Evolutionary conservation across 2,797 vertebrate genomes (phyloP), one percentile per base, ranked within the genome.

Genomic region (Eidolon dupreanum): DNA sequence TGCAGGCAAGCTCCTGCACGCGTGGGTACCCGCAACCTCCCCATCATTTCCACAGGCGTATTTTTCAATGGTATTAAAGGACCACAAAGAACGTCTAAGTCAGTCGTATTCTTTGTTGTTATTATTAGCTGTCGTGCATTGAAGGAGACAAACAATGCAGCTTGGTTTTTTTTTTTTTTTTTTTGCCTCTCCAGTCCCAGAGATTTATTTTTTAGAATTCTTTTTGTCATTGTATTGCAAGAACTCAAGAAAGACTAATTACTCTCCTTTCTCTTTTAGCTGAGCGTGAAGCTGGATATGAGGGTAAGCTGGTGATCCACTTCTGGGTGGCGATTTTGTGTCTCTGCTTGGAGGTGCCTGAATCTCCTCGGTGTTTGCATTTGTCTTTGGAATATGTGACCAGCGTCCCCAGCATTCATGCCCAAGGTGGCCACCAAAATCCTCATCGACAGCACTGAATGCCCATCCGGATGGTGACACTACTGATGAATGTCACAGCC

Each of bases 241-340:
- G 88, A 94, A 85, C 75, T 89, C 92, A 51, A 75, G 49, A 91
- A 79, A 87, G 79, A 87, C 82, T 93, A 93, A 93, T 95, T 66
- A 20, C 11, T 81, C 78, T 77, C 43, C 28, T 94, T 94, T 90
- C 28, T 85, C 16, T 89, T 84, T 65, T 9, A 46, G 43, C 79
- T 10, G 28, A 81, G 49, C 22, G 31, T 19, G 43, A 38, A 70
- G 46, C 57, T 46, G 38, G 61, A 28, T 24, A 1, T 0, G 10
- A 49, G 24, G 17, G 7, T 5, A n/a, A 85, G 31, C 5, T 15
- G 41, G 53, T 0, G 6, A 36, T 9, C 33, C 17, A 3, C 33
- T 74, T 46, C 16, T 0, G 12, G 22, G n/a, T 15, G 16, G 36
- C 10, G 24, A 24, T 17, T 93, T 55, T n/a, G n/a, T 7, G 6